A percentile compares a stretch with the other conserved stretches of the same genome.
Evolutionary conservation across 2,888 invertebrate species (phyloP).

Genomic region (Campoletis raptor): DNA sequence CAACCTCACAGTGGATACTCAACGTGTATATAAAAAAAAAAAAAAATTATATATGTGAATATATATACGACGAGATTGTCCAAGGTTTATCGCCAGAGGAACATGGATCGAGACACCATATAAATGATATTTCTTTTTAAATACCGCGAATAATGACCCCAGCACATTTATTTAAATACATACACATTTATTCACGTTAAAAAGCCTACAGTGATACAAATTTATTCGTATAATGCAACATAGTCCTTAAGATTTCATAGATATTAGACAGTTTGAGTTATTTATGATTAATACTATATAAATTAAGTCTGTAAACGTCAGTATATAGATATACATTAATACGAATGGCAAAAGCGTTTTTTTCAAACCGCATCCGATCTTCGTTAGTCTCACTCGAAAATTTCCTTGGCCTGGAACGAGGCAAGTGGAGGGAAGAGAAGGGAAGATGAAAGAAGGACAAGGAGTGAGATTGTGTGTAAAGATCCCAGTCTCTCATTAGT

Average conservation of each 20-base stretch:
- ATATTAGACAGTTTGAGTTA: constrained; percentile 50
- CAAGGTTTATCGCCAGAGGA: constrained; percentile 57
- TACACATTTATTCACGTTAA: neutral
- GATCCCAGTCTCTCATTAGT: constrained; percentile 58
- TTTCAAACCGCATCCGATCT: constrained; percentile 46
- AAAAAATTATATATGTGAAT: neutral
- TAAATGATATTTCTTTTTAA: constrained; percentile 56
- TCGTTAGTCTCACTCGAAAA: constrained; percentile 57
- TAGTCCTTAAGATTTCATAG: constrained; percentile 50
- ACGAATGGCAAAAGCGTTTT: constrained; percentile 16
- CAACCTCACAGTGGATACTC: neutral
- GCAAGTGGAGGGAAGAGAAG: neutral
- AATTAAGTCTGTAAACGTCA: constrained; percentile 40
- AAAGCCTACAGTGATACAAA: constrained; percentile 30
- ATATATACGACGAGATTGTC: constrained; percentile 26
- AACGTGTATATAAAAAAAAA: neutral
- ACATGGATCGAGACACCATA: constrained; percentile 56
- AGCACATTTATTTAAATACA: constrained; percentile 2
- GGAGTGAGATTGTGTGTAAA: neutral
- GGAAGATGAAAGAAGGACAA: neutral
- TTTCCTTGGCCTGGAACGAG: constrained; percentile 24
- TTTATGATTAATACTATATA: constrained; percentile 66
- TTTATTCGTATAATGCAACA: constrained; percentile 62
- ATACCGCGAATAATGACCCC: constrained; percentile 19
- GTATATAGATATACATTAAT: neutral